Percentiles rank a stretch among this genome's conserved stretches.
Conservation (phyloP, 2,113 vertebrate genomes). For the Oceanodroma tethys region DNA sequence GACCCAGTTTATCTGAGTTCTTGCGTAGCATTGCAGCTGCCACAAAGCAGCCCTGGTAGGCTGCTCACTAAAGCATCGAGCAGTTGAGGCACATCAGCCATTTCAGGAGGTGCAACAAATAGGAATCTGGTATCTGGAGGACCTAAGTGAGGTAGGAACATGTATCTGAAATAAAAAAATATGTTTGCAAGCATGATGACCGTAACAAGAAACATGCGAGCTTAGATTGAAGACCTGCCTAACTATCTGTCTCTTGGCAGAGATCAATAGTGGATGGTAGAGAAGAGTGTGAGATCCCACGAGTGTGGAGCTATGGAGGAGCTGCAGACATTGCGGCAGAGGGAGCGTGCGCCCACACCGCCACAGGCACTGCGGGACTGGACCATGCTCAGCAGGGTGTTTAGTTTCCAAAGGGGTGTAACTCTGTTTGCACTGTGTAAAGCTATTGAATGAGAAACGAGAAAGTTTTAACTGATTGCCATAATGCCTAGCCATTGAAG, state of each 20-base stretch:
- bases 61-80: background rate
- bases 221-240: background rate
- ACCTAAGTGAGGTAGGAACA: background rate
- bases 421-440: background rate
- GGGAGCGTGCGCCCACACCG: fast-evolving
- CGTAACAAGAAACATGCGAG: background rate
- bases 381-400: background rate
- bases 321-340: background rate
- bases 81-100: background rate
- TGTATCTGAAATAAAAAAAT: background rate
- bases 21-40: background rate
- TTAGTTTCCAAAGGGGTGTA: background rate
- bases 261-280: background rate
- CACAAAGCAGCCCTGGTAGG: background rate
- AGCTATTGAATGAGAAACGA: background rate
- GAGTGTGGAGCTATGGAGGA: background rate
- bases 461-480: background rate
- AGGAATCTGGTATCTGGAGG: background rate
- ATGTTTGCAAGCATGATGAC: background rate
- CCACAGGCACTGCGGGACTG: background rate
- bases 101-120: background rate
- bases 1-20: background rate
- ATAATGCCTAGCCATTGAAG: background rate
- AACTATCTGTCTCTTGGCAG: background rate
- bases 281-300: background rate